Evolutionary conservation across 2,797 vertebrate genomes (phyloP).

Genomic region (Pteropus rufus): DNA sequence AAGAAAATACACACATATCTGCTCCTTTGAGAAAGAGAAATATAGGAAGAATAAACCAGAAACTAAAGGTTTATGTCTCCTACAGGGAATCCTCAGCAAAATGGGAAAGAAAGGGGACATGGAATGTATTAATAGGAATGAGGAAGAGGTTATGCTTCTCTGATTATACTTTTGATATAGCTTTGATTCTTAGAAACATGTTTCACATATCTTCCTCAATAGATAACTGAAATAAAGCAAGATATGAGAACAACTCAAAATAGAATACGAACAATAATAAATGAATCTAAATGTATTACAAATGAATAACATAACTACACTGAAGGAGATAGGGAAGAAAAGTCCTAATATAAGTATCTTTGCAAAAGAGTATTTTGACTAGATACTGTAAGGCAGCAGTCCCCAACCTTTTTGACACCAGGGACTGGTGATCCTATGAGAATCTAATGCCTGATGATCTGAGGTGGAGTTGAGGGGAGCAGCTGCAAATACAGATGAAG

Average conservation of each 20-base stretch:
- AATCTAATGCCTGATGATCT: too few relatives aligned
- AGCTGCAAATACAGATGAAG: too few relatives aligned
- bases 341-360: not conserved
- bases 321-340: not conserved
- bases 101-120: not conserved
- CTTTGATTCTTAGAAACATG: not conserved
- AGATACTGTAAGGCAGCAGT: not conserved
- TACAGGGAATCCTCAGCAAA: not conserved
- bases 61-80: not conserved
- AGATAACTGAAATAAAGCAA: conserved; percentile 9
- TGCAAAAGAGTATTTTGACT: not conserved
- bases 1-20: not conserved
- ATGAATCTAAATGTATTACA: not conserved
- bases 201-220: not conserved
- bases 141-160: not conserved
- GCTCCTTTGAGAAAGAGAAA: not conserved
- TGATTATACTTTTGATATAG: not conserved
- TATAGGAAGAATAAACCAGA: not conserved
- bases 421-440: too few relatives aligned
- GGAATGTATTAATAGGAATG: not conserved
- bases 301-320: not conserved
- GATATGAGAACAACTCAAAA: not conserved
- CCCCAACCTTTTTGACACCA: too few relatives aligned
- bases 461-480: too few relatives aligned
- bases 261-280: not conserved